These are phyloP conservation scores for Vireo altiloquus DNA, from an alignment of 2,113 vertebrate species.

Conservation along the genomic window DNA sequence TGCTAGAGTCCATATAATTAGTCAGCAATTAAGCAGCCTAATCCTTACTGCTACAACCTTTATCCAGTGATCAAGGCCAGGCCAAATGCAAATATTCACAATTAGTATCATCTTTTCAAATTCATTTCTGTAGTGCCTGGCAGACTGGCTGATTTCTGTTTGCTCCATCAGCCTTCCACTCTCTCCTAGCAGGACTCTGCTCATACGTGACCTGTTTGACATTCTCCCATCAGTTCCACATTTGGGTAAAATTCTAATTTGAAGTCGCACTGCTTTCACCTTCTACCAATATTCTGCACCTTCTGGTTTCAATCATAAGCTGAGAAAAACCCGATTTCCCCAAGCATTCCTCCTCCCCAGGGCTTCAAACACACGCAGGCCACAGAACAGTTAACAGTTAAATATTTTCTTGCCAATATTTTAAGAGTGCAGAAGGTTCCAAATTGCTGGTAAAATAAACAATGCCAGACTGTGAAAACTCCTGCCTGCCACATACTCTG, in stretches of 20 bases:
- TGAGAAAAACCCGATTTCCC: slow-evolving; percentile 55
- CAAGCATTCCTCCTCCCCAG: slow-evolving; percentile 58
- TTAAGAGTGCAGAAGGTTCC: slow-evolving; percentile 85
- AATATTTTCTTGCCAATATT: slow-evolving; percentile 82
- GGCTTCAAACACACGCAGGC: slow-evolving; percentile 49
- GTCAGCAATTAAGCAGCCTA: background rate
- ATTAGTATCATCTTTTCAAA: background rate
- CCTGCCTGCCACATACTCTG: slow-evolving; percentile 78
- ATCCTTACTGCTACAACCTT: background rate
- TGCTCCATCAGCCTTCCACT: background rate
- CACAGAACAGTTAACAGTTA: slow-evolving; percentile 76
- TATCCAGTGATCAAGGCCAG: background rate
- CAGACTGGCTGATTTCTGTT: background rate
- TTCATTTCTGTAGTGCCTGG: background rate
- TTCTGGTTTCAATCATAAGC: slow-evolving; percentile 61
- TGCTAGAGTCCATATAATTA: background rate
- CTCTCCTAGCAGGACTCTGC: background rate
- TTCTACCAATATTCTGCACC: slow-evolving; percentile 50
- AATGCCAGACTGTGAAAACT: slow-evolving; percentile 84
- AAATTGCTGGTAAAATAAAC: slow-evolving; percentile 86
- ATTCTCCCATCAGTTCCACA: background rate
- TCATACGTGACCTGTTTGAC: background rate
- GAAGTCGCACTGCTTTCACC: slow-evolving; percentile 40
- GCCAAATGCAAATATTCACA: background rate
- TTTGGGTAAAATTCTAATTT: slow-evolving; percentile 17